These are phyloP conservation scores for Clamator glandarius DNA, from an alignment of 2,797 vertebrate genomes.

Conservation along the genomic window DNA sequence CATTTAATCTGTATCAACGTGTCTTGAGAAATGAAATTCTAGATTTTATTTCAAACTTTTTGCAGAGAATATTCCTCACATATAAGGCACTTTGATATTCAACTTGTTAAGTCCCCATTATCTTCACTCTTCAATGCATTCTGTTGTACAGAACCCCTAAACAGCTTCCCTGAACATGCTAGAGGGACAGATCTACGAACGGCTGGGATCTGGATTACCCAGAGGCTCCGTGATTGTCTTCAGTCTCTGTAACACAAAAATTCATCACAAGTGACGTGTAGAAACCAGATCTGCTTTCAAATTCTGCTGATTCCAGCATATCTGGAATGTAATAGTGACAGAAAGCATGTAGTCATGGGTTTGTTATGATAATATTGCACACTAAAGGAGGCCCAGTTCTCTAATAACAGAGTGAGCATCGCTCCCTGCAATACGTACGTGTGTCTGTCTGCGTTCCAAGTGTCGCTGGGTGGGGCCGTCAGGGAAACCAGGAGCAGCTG, in stretches of 20 bases:
- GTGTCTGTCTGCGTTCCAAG: conserved; percentile 55
- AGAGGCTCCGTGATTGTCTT: not conserved
- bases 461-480: conserved; percentile 58
- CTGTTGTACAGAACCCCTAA: not conserved
- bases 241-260: not conserved
- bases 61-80: not conserved
- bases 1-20: not conserved
- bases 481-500: conserved; percentile 73
- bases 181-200: not conserved
- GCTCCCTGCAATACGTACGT: conserved; percentile 29
- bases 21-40: not conserved
- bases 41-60: not conserved
- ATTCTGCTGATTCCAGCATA: conserved; percentile 53
- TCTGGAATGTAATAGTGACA: conserved; percentile 1
- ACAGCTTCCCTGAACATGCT: not conserved
- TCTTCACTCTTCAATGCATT: not conserved
- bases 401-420: conserved; percentile 19
- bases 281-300: conserved; percentile 15
- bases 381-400: conserved; percentile 23
- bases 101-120: not conserved
- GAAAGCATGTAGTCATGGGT: conserved; percentile 8
- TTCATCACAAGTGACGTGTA: not conserved
- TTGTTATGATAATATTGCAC: conserved; percentile 18
- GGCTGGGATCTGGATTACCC: not conserved
- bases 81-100: not conserved